Conservation (phyloP, 1,140 invertebrate genomes). For the Paraescarpia echinospica region DNA sequence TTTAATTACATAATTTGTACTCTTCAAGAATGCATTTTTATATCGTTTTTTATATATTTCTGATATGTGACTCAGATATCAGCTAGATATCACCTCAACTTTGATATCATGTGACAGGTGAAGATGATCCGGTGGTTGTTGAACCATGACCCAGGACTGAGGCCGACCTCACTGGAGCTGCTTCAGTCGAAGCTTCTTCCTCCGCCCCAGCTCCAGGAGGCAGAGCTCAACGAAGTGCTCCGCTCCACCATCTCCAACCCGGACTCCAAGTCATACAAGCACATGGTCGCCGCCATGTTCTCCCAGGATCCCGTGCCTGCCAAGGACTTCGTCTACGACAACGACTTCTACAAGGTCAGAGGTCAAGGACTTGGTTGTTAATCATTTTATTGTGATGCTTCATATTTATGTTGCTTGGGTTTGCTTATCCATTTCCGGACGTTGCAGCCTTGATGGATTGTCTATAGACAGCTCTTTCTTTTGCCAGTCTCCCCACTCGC, state of each 20-base stretch:
- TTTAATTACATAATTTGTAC: no score
- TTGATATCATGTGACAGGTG: conserved; percentile 39
- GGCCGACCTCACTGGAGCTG: conserved; percentile 82
- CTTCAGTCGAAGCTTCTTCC: conserved; percentile 80
- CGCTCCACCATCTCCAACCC: conserved; percentile 76
- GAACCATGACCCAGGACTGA: conserved; percentile 77
- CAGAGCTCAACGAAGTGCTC: conserved; percentile 75
- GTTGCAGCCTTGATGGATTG: no score
- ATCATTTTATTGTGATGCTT: conserved; percentile 25
- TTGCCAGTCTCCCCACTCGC: no score
- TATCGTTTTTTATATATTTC: no score
- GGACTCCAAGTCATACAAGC: conserved; percentile 79
- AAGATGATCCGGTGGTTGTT: conserved; percentile 72
- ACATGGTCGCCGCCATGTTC: conserved; percentile 72
- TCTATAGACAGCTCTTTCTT: no score
- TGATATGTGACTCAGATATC: no score
- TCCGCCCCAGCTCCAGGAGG: conserved; percentile 74
- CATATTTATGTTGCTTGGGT: conserved; percentile 22
- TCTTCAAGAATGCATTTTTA: no score
- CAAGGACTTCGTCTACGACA: conserved; percentile 76
- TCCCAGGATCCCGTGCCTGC: conserved; percentile 64
- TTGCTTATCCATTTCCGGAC: no score
- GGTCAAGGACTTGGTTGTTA: conserved; percentile 29
- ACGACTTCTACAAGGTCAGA: conserved; percentile 62
- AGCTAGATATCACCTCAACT: not conserved